Evolutionary conservation across 2,797 vertebrate genomes (phyloP), one percentile per base, ranked within the genome.

Genomic region (Sebastes melanostomus): DNA sequence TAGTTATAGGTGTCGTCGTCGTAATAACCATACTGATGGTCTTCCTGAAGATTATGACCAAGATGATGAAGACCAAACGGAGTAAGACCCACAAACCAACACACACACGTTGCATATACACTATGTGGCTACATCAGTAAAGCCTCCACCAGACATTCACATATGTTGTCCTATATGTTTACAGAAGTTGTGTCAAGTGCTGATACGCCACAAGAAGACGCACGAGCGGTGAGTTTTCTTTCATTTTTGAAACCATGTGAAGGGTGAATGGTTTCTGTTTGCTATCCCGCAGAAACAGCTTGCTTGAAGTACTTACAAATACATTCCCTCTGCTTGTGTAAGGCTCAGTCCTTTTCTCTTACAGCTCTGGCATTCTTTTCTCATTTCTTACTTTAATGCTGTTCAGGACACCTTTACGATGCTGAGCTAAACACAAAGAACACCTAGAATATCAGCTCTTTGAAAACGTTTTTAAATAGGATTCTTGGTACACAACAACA

Each of bases 21-120:
- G 3, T 54, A 18, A 11, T 80, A 4, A n/a, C 20, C 11, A 4
- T 18, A 13, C 42, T 75, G 6, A 22, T 81, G 14, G 8, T 66
- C 3, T 25, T 79, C 1, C 56, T 82, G 68, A 30, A 2, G 4
- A 0, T 83, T 3, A 16, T 75, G 66, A 34, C 6, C 27, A 78
- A n/a, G 10, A 66, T 30, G 14, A 72, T 0, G 0, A 77, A 4
- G 29, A 78, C 36, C 36, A 7, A 30, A 22, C 1, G 0, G 2
- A 65, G 86, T 87, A 80, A 78, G 75, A 27, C 3, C 14, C 32
- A 66, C 25, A 61, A 55, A 72, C 8, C 6, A 12, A 10, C 6
- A 59, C 25, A 10, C 20, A 46, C 3, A 46, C 0, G 18, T 1
- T 55, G 8, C 16, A 6, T 8, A 24, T 13, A 38, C 36, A 14